Evolutionary conservation across 2,797 vertebrate species (phyloP).

Genomic region (Oreortyx pictus): DNA sequence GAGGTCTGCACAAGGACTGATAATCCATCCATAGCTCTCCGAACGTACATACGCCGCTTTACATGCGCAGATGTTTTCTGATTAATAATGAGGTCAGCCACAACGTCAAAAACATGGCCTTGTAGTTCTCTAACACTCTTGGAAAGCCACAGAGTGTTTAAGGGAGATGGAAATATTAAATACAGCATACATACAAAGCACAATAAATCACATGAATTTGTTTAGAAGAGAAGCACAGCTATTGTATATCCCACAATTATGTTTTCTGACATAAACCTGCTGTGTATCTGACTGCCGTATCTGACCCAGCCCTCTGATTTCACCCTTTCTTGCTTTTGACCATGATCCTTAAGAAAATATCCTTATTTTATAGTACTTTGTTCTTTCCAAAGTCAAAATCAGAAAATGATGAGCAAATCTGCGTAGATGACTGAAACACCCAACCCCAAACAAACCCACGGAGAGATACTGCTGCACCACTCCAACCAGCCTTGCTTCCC

Average conservation of each 20-base stretch:
- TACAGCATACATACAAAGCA: slow-evolving; percentile 1
- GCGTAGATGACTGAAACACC: accelerated
- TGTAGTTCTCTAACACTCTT: slow-evolving; percentile 20
- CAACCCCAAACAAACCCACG: neutral
- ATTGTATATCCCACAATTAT: slow-evolving; percentile 58
- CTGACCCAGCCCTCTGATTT: neutral
- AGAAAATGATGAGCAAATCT: neutral
- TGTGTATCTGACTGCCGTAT: slow-evolving; percentile 14
- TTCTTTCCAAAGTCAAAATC: neutral
- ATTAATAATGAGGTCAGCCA: slow-evolving; percentile 57
- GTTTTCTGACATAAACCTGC: slow-evolving; percentile 64
- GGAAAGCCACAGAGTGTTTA: slow-evolving; percentile 24
- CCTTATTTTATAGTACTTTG: neutral
- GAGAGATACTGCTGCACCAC: accelerated
- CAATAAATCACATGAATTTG: slow-evolving; percentile 65
- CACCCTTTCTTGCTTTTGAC: neutral
- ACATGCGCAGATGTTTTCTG: slow-evolving; percentile 69
- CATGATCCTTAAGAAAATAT: neutral
- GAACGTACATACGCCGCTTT: neutral
- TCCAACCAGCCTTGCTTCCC: neutral
- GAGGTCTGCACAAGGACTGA: neutral
- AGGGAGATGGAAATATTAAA: slow-evolving; percentile 33
- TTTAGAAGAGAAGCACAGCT: slow-evolving; percentile 62
- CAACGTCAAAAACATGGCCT: slow-evolving; percentile 30
- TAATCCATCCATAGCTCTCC: neutral